Evolutionary conservation across 2,797 vertebrate species (phyloP).

Genomic region (Sternarchorhynchus goeldii): DNA sequence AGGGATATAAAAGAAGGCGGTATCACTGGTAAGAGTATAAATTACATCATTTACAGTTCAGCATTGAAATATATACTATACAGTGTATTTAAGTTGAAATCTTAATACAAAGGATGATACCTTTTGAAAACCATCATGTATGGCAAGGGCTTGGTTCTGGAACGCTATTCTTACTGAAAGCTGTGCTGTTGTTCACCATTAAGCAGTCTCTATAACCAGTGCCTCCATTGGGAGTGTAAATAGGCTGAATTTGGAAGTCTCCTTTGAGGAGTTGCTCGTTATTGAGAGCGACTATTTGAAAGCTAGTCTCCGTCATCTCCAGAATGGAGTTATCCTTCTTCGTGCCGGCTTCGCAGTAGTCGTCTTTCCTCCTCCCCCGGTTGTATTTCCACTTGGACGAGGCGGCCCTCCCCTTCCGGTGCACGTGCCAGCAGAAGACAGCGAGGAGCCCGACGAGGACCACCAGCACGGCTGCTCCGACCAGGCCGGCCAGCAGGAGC

Average conservation of each 20-base stretch:
- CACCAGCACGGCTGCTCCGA: conserved; percentile 88
- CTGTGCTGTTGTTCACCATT: conserved; percentile 88
- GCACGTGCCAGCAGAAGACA: conserved; percentile 89
- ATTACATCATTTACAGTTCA: conserved; percentile 84
- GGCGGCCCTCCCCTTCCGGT: conserved; percentile 86
- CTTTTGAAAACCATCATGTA: conserved; percentile 79
- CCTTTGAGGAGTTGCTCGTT: conserved; percentile 97
- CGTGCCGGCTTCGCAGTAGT: conserved; percentile 93
- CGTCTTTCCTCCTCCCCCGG: conserved; percentile 89
- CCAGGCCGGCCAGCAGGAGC: conserved; percentile 84
- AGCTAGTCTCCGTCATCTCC: conserved; percentile 97
- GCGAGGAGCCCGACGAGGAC: conserved; percentile 84
- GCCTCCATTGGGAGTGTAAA: conserved; percentile 93
- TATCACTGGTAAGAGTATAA: conserved; percentile 91
- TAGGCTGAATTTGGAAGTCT: conserved; percentile 93
- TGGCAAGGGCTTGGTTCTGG: conserved; percentile 87
- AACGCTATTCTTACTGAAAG: conserved; percentile 88
- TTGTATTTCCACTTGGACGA: conserved; percentile 95
- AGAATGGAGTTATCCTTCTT: conserved; percentile 97
- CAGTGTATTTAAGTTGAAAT: conserved; percentile 58
- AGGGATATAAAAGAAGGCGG: conserved; percentile 89
- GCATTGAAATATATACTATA: conserved; percentile 67
- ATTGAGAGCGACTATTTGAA: conserved; percentile 96
- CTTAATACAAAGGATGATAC: conserved; percentile 66
- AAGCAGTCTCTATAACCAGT: conserved; percentile 88